Base-by-base conservation (phyloP, 1,140 invertebrate genomes). In the Magallana gigas region DNA sequence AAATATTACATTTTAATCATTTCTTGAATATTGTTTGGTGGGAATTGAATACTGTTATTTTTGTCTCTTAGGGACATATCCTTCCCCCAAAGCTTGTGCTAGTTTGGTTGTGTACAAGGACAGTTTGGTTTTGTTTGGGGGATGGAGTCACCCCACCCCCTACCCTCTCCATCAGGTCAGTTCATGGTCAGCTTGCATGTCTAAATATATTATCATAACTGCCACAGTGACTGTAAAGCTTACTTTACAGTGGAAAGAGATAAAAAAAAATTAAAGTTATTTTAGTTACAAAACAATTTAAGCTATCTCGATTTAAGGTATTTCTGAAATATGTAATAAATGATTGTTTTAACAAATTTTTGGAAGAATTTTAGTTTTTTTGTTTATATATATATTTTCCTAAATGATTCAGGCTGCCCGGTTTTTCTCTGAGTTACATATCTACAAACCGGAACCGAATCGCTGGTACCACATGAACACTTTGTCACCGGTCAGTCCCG, bases 21-120 rank as follows among this genome's bases (percentile, higher is more conserved):
- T 48, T 48, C 36, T 4, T 4, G 2, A 48, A 48, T 48, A 48
- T 48, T 48, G 36, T 48, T 5, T 48, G 36, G 36, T 48, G 36
- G 36, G 36, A 48, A 48, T 48, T 48, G 36, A 48, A 48, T 48
- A 48, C 36, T 48, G 36, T 2, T 48, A 48, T 48, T 48, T 48
- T 48, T 48, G 5, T 48, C 48, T 81, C 9, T 91, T 96, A 94
- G 98, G 98, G 48, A 97, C 96, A 60, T 99, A 99, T 96, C 99
- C 99, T 57, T 98, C 98, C 8, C 98, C 99, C 6, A 99, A 99
- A 95, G 98, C 98, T 84, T 98, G 98, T 94, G 97, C 98, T 60
- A 97, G 97, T 29, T 96, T 99, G 96, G 97, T 98, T 8, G 96
- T 96, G 88, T 98, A 98, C 94, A 97, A 97, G 91, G 96, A 98